Percentiles rank a stretch among this genome's conserved stretches.
phyloP scores from a whole-genome alignment of 2,113 vertebrate species.

The Lepus americanus region DNA sequence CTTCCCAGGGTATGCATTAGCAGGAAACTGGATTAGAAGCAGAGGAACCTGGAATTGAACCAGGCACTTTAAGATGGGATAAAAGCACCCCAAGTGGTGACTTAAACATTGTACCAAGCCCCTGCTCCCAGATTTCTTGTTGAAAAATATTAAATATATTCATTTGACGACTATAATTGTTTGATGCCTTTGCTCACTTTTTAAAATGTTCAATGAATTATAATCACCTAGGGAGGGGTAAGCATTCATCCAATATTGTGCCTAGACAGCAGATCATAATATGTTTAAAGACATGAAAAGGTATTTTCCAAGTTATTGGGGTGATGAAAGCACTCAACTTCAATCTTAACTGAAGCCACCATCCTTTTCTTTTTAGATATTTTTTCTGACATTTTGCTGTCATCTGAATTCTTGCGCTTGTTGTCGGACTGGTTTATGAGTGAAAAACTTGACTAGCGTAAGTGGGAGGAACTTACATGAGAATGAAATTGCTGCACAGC shows the following conservation, averaged over 20 bases:
- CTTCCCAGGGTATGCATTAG: no score
- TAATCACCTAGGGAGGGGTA: background rate
- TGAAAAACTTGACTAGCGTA: background rate
- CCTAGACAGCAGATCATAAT: background rate
- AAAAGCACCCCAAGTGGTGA: no score
- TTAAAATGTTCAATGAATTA: background rate
- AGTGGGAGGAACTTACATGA: background rate
- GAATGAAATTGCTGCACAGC: background rate
- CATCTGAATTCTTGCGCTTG: background rate
- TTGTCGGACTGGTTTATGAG: background rate
- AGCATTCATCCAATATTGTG: background rate
- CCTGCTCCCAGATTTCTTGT: background rate
- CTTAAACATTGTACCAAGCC: background rate
- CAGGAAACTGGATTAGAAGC: no score
- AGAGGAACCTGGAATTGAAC: no score
- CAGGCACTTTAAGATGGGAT: no score
- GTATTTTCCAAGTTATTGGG: background rate
- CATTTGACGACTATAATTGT: background rate
- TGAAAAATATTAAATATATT: background rate
- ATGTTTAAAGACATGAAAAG: background rate
- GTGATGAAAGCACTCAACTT: background rate
- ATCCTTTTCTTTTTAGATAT: background rate
- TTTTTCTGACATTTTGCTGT: background rate
- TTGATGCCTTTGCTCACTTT: background rate
- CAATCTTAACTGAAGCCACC: background rate